Percentiles rank a stretch among this genome's conserved stretches.
Conservation (phyloP, 1,140 invertebrate species). For the Andrena cerasifolii region DNA sequence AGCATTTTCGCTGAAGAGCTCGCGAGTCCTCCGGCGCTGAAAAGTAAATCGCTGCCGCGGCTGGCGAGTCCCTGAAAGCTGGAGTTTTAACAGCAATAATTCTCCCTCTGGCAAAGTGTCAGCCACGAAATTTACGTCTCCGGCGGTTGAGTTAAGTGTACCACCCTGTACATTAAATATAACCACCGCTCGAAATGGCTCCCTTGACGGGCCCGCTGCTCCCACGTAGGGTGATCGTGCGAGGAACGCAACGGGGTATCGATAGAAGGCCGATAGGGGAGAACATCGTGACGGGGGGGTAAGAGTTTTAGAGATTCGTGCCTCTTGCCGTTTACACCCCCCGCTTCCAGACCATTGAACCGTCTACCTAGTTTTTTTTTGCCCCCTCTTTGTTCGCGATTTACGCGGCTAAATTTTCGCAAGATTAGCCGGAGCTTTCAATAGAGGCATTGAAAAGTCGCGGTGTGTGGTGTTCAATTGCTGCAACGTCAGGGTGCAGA, state of each 20-base stretch:
- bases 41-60: background rate
- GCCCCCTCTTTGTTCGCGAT: conserved; percentile 9
- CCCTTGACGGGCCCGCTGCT: conserved; percentile 16
- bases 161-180: conserved; percentile 24
- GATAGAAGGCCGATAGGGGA: conserved; percentile 12
- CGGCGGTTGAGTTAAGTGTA: background rate
- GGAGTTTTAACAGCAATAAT: background rate
- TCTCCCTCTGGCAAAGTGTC: background rate
- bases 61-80: background rate
- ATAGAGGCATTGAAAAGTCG: conserved; percentile 6
- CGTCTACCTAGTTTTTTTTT: conserved; percentile 33
- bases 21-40: background rate
- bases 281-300: conserved; percentile 11
- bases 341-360: conserved; percentile 37
- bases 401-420: conserved; percentile 5
- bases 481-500: too few species aligned
- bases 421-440: conserved; percentile 7
- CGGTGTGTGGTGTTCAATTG: too few species aligned
- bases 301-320: conserved; percentile 30
- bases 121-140: conserved; percentile 8
- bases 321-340: conserved; percentile 45
- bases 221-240: conserved; percentile 14
- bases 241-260: conserved; percentile 27
- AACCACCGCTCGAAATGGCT: conserved; percentile 11
- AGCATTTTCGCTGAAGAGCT: background rate